phyloP scores from a whole-genome alignment of 35 echinoderm and acorn worm species.

The Nesometra sesokonis region DNA sequence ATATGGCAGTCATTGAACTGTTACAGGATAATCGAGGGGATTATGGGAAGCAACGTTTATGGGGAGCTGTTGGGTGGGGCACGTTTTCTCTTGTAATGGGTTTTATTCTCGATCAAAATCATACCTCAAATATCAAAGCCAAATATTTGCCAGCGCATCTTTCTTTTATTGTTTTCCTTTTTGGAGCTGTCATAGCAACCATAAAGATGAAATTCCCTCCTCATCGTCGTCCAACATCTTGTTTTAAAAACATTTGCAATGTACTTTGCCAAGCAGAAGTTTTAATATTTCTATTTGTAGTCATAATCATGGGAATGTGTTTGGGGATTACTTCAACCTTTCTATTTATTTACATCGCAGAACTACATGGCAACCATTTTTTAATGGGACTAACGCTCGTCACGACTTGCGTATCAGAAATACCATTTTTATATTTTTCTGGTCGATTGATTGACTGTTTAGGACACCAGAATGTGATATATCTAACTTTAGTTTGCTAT shows the following conservation, averaged over 20 bases:
- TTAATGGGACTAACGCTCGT: conserved; percentile 88
- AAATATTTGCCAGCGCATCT: conserved; percentile 43
- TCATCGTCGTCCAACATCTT: conserved; percentile 30
- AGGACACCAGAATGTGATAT: conserved; percentile 50
- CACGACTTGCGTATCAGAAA: conserved; percentile 56
- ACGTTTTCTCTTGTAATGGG: conserved; percentile 66
- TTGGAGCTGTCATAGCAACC: conserved; percentile 17
- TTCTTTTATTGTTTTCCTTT: conserved; percentile 22
- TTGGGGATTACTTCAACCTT: conserved; percentile 73
- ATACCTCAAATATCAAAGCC: background rate
- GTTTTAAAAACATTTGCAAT: conserved; percentile 10
- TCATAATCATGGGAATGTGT: conserved; percentile 65
- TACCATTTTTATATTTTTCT: conserved; percentile 74
- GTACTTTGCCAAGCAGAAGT: conserved; percentile 54
- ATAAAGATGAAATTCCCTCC: conserved; percentile 33
- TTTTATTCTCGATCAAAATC: conserved; percentile 35
- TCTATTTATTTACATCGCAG: conserved; percentile 74
- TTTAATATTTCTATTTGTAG: conserved; percentile 35
- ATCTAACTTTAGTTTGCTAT: conserved; percentile 60
- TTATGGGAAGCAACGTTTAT: conserved; percentile 70
- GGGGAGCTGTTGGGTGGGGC: conserved; percentile 88
- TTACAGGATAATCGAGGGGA: conserved; percentile 45
- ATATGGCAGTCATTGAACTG: conserved; percentile 53
- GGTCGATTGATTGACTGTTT: conserved; percentile 52
- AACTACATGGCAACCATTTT: conserved; percentile 40